Conservation (phyloP, 2,113 vertebrate genomes). For the Phalacrocorax pelagicus region DNA sequence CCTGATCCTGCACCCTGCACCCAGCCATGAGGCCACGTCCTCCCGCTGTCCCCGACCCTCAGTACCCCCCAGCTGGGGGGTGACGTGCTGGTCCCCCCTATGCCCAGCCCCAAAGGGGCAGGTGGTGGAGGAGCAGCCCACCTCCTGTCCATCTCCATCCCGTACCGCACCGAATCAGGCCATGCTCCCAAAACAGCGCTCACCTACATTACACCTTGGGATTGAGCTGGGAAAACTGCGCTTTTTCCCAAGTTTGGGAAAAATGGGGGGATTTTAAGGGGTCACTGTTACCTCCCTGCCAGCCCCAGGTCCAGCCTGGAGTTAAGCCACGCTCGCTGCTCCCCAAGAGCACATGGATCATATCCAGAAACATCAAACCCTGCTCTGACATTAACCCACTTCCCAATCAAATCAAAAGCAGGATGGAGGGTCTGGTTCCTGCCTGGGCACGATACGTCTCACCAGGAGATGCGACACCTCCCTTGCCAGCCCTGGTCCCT, state of each 20-base stretch:
- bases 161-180: fast-evolving
- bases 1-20: neutral
- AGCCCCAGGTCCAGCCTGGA: neutral
- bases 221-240: neutral
- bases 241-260: neutral
- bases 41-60: neutral
- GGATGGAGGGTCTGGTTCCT: neutral
- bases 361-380: neutral
- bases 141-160: neutral
- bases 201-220: neutral
- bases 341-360: fast-evolving
- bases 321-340: fast-evolving
- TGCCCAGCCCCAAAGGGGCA: neutral
- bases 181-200: neutral
- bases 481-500: neutral
- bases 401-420: neutral
- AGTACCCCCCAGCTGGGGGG: fast-evolving
- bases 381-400: neutral
- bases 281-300: neutral
- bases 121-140: neutral
- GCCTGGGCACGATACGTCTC: neutral
- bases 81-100: fast-evolving
- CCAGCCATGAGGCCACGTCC: neutral
- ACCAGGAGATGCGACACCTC: neutral
- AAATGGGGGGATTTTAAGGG: neutral